Evolutionary conservation across 53 echinoderm and acorn worm species (phyloP).

Genomic region (Astropecten irregularis): DNA sequence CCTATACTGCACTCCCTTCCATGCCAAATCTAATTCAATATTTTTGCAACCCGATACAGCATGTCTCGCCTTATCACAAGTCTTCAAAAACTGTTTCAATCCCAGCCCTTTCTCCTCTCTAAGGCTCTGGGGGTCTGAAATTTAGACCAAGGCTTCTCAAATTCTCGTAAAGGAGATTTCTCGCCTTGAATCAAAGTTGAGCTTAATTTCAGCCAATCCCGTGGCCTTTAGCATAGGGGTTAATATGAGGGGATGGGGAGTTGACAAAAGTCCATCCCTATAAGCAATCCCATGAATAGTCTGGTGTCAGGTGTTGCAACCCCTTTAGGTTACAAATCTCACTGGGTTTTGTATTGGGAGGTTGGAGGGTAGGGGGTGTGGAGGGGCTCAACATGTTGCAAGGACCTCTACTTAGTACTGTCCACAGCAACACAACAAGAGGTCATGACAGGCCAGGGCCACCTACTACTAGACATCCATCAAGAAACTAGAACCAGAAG

Average conservation of each 20-base stretch:
- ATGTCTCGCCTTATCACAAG: neutral
- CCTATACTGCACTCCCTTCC: too few species aligned
- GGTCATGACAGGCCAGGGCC: conserved; percentile 10
- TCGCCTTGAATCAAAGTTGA: neutral
- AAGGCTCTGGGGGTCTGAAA: too few species aligned
- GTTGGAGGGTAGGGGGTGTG: too few species aligned
- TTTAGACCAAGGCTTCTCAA: too few species aligned
- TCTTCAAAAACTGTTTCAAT: neutral
- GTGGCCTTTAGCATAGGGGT: too few species aligned
- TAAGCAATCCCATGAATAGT: neutral
- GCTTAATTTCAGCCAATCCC: neutral
- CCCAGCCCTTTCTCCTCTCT: neutral
- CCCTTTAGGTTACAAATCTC: neutral
- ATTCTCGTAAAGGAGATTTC: neutral
- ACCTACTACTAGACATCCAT: too few species aligned
- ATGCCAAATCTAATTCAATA: too few species aligned
- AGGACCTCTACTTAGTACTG: neutral
- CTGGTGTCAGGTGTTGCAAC: neutral
- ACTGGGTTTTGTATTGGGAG: neutral
- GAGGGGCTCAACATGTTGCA: neutral
- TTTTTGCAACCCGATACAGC: neutral
- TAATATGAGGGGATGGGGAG: too few species aligned
- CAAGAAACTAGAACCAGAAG: too few species aligned
- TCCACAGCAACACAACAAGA: neutral
- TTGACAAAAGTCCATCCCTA: neutral